Evolutionary conservation across 1,140 invertebrate species (phyloP).

Genomic region (Drosophila ohnishii): DNA sequence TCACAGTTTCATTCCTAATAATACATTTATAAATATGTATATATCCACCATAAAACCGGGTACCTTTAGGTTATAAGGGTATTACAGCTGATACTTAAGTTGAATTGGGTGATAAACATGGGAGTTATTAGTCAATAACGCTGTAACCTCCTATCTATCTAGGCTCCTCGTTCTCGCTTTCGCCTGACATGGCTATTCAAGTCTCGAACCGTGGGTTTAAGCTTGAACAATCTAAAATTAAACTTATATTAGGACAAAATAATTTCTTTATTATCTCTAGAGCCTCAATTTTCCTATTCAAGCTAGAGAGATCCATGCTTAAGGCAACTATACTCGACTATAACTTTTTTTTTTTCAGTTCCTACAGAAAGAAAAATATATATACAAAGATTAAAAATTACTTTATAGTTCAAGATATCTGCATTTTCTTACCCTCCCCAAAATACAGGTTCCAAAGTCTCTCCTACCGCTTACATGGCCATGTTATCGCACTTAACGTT

Average conservation of each 20-base stretch:
- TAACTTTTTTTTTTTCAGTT: neutral
- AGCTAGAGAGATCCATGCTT: too few species aligned
- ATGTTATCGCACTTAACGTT: constrained; percentile 24
- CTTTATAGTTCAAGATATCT: constrained; percentile 5
- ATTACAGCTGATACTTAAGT: too few species aligned
- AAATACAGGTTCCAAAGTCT: constrained; percentile 19
- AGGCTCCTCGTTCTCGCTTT: neutral
- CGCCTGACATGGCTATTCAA: neutral
- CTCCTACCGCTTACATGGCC: neutral
- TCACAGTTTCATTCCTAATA: neutral
- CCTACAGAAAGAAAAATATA: neutral
- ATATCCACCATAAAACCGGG: neutral
- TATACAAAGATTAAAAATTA: constrained; percentile 2
- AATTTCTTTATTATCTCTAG: neutral
- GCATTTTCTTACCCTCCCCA: constrained; percentile 10
- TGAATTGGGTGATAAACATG: neutral
- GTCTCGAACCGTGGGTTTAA: neutral
- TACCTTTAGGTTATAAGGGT: neutral
- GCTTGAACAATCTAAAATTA: neutral
- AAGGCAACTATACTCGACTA: neutral
- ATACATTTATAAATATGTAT: neutral
- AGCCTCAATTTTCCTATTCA: neutral
- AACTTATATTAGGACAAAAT: neutral
- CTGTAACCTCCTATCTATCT: neutral
- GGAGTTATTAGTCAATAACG: neutral